Evolutionary conservation across 2,113 vertebrate species (phyloP).

Genomic region (Oncorhynchus tshawytscha): DNA sequence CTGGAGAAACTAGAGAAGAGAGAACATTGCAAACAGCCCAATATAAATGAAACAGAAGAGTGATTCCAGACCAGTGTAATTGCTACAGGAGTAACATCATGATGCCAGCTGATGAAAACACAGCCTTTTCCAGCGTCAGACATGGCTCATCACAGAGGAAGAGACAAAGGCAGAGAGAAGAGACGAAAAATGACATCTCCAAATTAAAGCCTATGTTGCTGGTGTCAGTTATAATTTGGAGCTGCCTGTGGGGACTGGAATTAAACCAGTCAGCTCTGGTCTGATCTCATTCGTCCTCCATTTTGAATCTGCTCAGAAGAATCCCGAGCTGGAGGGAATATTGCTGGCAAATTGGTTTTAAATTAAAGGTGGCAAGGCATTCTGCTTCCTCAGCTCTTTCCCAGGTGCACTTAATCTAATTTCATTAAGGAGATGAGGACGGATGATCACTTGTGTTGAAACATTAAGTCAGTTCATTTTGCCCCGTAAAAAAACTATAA

Average conservation of each 20-base stretch:
- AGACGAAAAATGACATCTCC: conserved; percentile 72
- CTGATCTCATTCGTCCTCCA: conserved; percentile 80
- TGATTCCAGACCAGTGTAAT: conserved; percentile 54
- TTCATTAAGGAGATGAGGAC: conserved; percentile 92
- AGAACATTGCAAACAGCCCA: conserved; percentile 55
- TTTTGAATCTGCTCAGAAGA: conserved; percentile 67
- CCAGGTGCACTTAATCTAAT: conserved; percentile 91
- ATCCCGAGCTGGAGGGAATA: conserved; percentile 82
- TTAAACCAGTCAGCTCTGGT: conserved; percentile 86
- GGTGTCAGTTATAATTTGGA: conserved; percentile 87
- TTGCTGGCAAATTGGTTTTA: conserved; percentile 90
- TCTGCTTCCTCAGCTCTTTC: conserved; percentile 84
- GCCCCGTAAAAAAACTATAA: conserved; percentile 84
- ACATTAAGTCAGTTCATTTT: conserved; percentile 86
- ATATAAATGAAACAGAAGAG: conserved; percentile 50
- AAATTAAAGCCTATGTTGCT: conserved; percentile 75
- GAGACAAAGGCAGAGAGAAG: conserved; percentile 14
- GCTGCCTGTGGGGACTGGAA: conserved; percentile 82
- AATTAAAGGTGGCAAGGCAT: conserved; percentile 86
- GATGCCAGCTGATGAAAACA: conserved; percentile 44
- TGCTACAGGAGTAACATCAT: conserved; percentile 34
- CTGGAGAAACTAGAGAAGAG: conserved; percentile 39
- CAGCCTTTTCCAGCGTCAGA: conserved; percentile 2
- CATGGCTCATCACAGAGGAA: neutral
- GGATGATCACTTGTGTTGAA: conserved; percentile 87